phyloP scores from a whole-genome alignment of 2,888 invertebrate species.

The Chromoteleia sp. region DNA sequence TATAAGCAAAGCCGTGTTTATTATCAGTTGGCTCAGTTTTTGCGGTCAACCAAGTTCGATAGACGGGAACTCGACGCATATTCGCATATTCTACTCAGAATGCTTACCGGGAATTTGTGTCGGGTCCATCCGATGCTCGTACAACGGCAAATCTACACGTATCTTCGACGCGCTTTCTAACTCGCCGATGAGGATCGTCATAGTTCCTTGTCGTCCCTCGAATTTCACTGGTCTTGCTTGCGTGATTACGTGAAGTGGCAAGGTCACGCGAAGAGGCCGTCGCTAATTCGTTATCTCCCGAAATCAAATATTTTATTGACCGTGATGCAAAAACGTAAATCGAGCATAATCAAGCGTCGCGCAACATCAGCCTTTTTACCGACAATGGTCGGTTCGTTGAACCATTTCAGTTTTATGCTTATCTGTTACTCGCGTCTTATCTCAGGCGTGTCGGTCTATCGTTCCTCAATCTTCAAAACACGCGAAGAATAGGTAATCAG shows the following conservation, averaged over 20 bases:
- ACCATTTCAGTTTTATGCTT: constrained; percentile 14
- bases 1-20: constrained; percentile 21
- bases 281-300: constrained; percentile 43
- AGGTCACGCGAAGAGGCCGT: constrained; percentile 55
- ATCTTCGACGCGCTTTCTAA: too few relatives aligned
- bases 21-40: constrained; percentile 42
- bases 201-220: too few relatives aligned
- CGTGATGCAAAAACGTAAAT: constrained; percentile 10
- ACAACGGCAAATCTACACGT: too few relatives aligned
- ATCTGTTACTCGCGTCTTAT: constrained; percentile 14
- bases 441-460: constrained; percentile 23
- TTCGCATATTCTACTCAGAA: constrained; percentile 4
- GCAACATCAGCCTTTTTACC: constrained; percentile 12
- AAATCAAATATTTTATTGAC: constrained; percentile 56
- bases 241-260: constrained; percentile 33
- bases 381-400: constrained; percentile 3
- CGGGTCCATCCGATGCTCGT: neutral
- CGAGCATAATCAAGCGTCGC: constrained; percentile 34
- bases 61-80: constrained; percentile 25
- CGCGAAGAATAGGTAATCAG: too few relatives aligned
- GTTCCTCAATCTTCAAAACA: neutral
- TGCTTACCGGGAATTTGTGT: neutral
- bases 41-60: constrained; percentile 12
- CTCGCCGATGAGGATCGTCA: too few relatives aligned
- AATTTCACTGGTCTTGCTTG: too few relatives aligned